These are phyloP conservation scores for Automeris io DNA, from an alignment of 2,888 invertebrate species.

Conservation along the genomic window DNA sequence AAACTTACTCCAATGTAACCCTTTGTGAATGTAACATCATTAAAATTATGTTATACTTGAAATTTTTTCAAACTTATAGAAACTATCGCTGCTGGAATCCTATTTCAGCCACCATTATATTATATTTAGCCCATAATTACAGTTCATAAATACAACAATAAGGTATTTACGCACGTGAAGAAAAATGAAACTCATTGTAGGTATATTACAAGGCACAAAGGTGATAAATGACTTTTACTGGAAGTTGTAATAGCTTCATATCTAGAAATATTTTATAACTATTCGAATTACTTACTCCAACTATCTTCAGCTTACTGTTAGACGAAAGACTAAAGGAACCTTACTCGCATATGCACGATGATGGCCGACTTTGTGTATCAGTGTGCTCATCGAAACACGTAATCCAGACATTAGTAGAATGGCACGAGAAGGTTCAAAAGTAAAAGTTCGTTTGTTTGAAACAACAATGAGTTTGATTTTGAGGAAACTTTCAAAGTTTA, in stretches of 20 bases:
- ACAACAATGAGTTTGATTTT: background rate
- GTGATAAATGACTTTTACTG: constrained; percentile 2
- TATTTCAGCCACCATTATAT: background rate
- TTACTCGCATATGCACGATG: background rate
- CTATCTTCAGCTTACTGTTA: background rate
- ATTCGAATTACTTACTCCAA: background rate
- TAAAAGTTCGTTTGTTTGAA: background rate
- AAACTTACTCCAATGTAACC: too few relatives aligned
- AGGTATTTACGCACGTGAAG: background rate
- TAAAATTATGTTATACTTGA: too few relatives aligned
- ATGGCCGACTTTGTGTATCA: background rate
- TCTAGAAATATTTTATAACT: background rate
- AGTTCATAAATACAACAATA: background rate
- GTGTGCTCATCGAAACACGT: background rate
- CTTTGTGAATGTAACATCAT: too few relatives aligned
- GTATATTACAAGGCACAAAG: background rate
- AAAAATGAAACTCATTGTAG: background rate
- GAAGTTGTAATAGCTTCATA: background rate
- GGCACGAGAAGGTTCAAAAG: background rate
- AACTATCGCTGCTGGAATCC: background rate
- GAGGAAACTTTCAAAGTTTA: background rate
- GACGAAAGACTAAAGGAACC: background rate
- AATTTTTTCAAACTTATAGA: background rate
- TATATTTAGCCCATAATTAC: constrained; percentile 3
- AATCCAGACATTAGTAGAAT: constrained; percentile 2